Conservation (phyloP, 1,140 invertebrate species). For the Drosophila quadrilineata region DNA sequence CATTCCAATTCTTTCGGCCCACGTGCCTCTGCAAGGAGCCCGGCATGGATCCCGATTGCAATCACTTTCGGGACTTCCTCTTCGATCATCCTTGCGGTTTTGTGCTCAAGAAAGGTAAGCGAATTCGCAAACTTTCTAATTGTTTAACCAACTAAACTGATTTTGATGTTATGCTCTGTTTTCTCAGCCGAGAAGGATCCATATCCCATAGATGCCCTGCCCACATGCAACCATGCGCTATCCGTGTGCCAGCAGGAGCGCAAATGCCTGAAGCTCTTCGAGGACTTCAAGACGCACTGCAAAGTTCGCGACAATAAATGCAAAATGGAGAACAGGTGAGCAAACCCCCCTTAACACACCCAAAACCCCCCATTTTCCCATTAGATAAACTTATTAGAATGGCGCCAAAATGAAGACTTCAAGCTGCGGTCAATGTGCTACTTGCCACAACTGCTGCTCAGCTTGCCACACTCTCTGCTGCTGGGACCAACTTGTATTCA, state of each 20-base stretch:
- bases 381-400: not conserved
- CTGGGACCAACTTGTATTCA: conserved; percentile 29
- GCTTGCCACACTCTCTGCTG: not conserved
- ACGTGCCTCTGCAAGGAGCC: conserved; percentile 95
- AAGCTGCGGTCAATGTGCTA: not conserved
- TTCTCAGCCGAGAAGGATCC: conserved; percentile 90
- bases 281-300: conserved; percentile 92
- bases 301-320: conserved; percentile 91
- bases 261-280: conserved; percentile 89
- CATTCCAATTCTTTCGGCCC: conserved; percentile 94
- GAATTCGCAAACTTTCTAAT: conserved; percentile 2
- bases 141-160: conserved; percentile 14
- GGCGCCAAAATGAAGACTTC: not conserved
- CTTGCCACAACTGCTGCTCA: not conserved
- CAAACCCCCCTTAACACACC: too few species aligned
- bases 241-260: conserved; percentile 90
- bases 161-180: not conserved
- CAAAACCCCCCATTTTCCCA: too few species aligned
- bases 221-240: conserved; percentile 92
- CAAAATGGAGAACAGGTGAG: conserved; percentile 92
- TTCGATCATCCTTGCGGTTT: conserved; percentile 95
- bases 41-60: conserved; percentile 93
- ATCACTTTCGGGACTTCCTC: conserved; percentile 94
- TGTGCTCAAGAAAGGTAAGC: conserved; percentile 92
- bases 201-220: conserved; percentile 91